Evolutionary conservation across 92 coral and sea anemone genomes (phyloP), one percentile per base, ranked within the genome.

Genomic region (Phenganax stokvisi): DNA sequence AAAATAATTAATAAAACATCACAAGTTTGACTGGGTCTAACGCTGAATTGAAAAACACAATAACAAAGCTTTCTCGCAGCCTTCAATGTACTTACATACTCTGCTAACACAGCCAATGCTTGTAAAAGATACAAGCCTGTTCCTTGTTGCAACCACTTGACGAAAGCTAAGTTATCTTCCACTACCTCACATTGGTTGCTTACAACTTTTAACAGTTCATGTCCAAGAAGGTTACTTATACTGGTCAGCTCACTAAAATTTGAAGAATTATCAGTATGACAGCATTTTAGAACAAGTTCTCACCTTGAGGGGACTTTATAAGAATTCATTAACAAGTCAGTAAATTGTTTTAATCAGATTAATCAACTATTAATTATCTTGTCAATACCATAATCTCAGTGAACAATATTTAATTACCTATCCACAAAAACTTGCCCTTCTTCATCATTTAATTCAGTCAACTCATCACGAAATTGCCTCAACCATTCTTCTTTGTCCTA

Each of bases 201-300:
- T 67, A 76, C 53, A 6, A 76, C 81, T 76, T 76, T 76, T 60
- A 76, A 76, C 56, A 76, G 44, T 52, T 76, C 81, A 58, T 53
- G 54, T 9, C 81, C 81, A 57, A 76, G 81, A 58, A 76, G 81
- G 44, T 76, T 76, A 11, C 81, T 64, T 57, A 76, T 58, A 27
- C 81, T 76, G 55, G 70, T 20, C 25, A 76, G 70, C 57, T 76
- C 81, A 57, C 81, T 76, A 59, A 3, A 76, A 69, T 17, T 65
- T 10, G 31, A 65, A 11, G 10, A 10, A 65, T 10, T 65, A 10
- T 37, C 47, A 5, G 47, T 37, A 37, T 37, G 47, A 37, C 47
- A 37, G 47, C 47, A 37, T 37, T 20, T 20, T 5, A 37, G 5
- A 37, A 37, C 47, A 37, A 37, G 2, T 37, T 37, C 47, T 37